Conservation (phyloP, 2,888 invertebrate species). For the Ellobium chinense region DNA sequence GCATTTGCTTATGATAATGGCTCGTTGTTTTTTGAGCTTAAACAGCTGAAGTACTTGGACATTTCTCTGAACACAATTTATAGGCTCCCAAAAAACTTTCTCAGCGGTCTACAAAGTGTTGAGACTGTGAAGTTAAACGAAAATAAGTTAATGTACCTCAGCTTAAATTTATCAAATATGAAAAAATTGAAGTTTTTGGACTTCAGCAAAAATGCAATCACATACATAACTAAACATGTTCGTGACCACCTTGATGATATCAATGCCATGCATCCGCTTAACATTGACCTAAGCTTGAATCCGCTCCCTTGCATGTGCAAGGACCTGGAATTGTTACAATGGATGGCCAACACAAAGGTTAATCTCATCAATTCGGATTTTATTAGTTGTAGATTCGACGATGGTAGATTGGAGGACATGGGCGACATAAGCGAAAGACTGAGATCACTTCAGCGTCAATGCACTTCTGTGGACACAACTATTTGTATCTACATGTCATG, state of each 20-base stretch:
- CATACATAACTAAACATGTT: background rate
- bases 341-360: constrained; percentile 29
- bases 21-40: background rate
- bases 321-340: constrained; percentile 8
- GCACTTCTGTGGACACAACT: background rate
- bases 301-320: constrained; percentile 28
- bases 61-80: constrained; percentile 19
- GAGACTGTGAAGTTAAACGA: background rate
- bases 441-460: too few species aligned
- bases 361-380: background rate
- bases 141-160: background rate
- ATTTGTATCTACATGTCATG: too few species aligned
- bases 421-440: too few species aligned
- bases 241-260: background rate
- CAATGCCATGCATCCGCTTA: background rate
- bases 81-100: background rate
- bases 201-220: background rate
- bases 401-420: too few species aligned
- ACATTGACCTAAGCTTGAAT: background rate
- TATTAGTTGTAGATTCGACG: too few species aligned
- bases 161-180: background rate
- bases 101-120: background rate
- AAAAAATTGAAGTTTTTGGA: background rate
- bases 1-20: constrained; percentile 1
- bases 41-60: background rate